phyloP scores from a whole-genome alignment of 2,113 vertebrate genomes.

The Tichodroma muraria region DNA sequence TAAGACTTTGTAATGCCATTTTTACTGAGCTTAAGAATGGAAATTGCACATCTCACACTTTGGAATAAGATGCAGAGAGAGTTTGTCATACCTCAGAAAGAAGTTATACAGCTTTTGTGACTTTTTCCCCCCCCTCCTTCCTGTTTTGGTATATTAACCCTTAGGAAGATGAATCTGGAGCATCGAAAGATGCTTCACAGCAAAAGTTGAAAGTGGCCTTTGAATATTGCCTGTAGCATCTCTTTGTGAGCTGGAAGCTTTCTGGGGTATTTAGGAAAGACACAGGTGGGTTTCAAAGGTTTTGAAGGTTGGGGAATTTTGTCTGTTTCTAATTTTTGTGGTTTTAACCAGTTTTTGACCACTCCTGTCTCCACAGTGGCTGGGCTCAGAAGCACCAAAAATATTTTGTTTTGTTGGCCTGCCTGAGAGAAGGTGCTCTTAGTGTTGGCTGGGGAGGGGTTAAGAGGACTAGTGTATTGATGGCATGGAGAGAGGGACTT shows the following conservation, averaged over 20 bases:
- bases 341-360: not conserved
- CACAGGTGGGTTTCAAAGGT: not conserved
- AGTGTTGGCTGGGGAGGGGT: not conserved
- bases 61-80: not conserved
- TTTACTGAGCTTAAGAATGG: constrained; percentile 22
- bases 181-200: not conserved
- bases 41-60: not conserved
- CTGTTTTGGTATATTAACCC: not conserved
- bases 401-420: not conserved
- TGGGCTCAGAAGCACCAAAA: not conserved
- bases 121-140: not conserved
- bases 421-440: not conserved
- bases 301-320: not conserved
- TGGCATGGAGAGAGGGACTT: not conserved
- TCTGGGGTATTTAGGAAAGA: not conserved
- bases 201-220: not conserved
- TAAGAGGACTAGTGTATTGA: not conserved
- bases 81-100: not conserved
- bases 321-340: not conserved
- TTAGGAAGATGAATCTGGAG: not conserved
- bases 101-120: not conserved
- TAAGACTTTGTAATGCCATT: not conserved
- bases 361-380: not conserved
- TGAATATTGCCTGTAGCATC: not conserved
- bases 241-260: not conserved